Evolutionary conservation across 37 sponge, comb jelly and placozoan genomes (phyloP), one percentile per base, ranked within the genome.

Genomic region (Hormiphora californensis): DNA sequence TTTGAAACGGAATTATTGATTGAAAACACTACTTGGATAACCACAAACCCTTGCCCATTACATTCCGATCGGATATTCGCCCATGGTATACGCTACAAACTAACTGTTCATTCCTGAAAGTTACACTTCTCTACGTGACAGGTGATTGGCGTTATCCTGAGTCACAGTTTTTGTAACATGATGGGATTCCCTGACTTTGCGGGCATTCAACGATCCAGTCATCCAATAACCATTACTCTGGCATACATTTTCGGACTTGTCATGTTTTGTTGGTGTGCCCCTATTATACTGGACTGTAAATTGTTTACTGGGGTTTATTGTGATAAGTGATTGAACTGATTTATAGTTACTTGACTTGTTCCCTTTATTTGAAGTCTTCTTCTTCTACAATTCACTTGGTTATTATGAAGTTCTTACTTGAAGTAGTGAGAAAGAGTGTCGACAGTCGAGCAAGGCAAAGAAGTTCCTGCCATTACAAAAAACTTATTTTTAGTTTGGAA

Each of bases 151-250:
- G 90, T 92, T 0, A 86, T 97, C 32, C 33, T 93, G 0, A 67
- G 91, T 53, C 98, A 97, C 87, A 12, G 88, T 3, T 91, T 92
- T 33, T 97, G 98, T 57, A 97, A 97, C 65, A 22, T 87, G 2
- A 87, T 97, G 87, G 98, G 95, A 2, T 86, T 93, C 22, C 98
- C 98, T 36, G 85, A 89, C 4, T 40, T 97, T 53, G 86, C 55
- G 0, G 57, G 38, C 0, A 88, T 94, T 1, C 7, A 23, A 0
- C 28, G 43, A 23, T 36, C 81, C 5, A 8, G 28, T 15, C 27
- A 28, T 2, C 81, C 81, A 22, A 0, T 1, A 25, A 0, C 43
- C 5, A 73, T 46, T 3, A 36, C 28, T n/a, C 28, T 33, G 2
- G 23, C 43, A 0, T 73, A 73, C 46, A 1, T 39, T 9, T 7